A percentile compares a stretch with the other conserved stretches of the same genome.
Conservation (phyloP, 1,140 invertebrate genomes). For the Scylla paramamosain region DNA sequence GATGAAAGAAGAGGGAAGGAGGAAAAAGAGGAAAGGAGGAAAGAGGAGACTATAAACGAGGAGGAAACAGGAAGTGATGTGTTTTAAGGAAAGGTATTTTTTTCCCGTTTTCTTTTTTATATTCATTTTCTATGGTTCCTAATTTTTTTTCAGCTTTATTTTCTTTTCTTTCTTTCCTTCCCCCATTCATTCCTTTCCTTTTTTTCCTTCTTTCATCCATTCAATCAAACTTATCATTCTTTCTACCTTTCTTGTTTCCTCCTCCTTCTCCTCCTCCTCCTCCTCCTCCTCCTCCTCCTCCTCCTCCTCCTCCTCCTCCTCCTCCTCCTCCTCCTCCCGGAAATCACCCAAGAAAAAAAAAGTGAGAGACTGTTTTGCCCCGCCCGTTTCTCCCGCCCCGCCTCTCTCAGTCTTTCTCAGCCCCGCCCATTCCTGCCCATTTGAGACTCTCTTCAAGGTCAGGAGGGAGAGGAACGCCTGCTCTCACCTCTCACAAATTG, state of each 20-base stretch:
- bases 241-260: not conserved
- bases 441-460: not conserved
- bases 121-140: no score
- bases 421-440: no score
- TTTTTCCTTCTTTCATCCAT: not conserved
- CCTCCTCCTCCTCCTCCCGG: not conserved
- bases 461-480: not conserved
- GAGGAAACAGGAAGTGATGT: no score
- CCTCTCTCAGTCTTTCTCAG: not conserved
- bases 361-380: no score
- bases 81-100: no score
- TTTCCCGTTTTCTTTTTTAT: no score
- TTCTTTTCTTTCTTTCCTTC: not conserved
- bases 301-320: conserved; percentile 8
- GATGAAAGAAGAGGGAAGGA: no score
- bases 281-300: conserved; percentile 5
- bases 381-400: not conserved
- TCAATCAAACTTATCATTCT: not conserved
- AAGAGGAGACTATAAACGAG: no score
- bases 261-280: not conserved
- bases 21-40: no score
- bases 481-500: not conserved
- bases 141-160: not conserved
- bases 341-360: no score
- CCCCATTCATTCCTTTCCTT: not conserved